Percentiles rank a stretch among this genome's conserved stretches.
Evolutionary conservation across 2,888 invertebrate species (phyloP).

Genomic region (Drosophila suboccidentalis): DNA sequence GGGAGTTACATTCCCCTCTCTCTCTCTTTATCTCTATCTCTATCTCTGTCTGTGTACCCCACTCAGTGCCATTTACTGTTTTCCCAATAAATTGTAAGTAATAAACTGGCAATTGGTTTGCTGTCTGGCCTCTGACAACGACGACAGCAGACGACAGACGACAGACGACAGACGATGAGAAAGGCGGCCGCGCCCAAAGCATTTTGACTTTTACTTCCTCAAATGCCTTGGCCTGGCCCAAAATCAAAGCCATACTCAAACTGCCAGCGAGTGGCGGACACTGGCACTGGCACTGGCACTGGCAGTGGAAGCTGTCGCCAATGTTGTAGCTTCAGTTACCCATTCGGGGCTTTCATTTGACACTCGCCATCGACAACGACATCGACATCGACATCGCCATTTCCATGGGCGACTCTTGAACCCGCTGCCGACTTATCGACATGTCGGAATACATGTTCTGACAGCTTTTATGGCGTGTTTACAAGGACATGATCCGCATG

Average conservation of each 20-base stretch:
- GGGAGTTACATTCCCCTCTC: conserved; percentile 16
- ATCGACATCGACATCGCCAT: conserved; percentile 30
- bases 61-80: conserved; percentile 55
- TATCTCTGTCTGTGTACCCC: background rate
- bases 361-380: conserved; percentile 59
- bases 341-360: conserved; percentile 56
- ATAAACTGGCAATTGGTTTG: conserved; percentile 80
- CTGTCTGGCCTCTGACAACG: conserved; percentile 67
- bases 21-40: background rate
- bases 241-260: conserved; percentile 60
- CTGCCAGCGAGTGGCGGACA: conserved; percentile 13
- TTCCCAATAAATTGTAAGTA: conserved; percentile 77
- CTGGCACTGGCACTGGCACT: background rate
- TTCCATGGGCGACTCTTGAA: conserved; percentile 58
- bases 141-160: conserved; percentile 17
- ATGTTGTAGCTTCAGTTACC: conserved; percentile 20
- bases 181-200: conserved; percentile 65
- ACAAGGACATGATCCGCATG: conserved; percentile 81
- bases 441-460: conserved; percentile 78
- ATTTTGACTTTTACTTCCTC: conserved; percentile 73
- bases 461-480: conserved; percentile 81
- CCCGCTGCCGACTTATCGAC: conserved; percentile 78
- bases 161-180: conserved; percentile 31
- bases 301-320: conserved; percentile 53
- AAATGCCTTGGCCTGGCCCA: conserved; percentile 42